phyloP scores from a whole-genome alignment of 1,140 invertebrate genomes.

The Tachypleus tridentatus region DNA sequence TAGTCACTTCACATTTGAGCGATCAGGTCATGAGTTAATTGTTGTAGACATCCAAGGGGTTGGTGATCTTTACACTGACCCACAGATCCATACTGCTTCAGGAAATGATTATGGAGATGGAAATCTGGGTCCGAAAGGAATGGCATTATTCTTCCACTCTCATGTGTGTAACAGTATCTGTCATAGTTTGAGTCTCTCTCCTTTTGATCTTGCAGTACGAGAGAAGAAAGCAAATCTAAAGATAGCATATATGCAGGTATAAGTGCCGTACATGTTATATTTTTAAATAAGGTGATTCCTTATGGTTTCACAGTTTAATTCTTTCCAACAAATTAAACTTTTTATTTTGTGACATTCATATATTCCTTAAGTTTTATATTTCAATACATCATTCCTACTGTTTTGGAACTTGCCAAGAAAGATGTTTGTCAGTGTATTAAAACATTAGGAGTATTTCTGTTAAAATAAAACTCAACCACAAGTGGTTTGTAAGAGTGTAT shows the following conservation, averaged over 20 bases:
- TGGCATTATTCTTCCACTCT: conserved; percentile 49
- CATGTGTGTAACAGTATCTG: conserved; percentile 47
- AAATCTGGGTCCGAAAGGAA: conserved; percentile 45
- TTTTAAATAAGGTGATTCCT: neutral
- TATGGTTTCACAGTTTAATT: too few species aligned
- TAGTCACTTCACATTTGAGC: conserved; percentile 50
- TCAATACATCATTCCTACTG: too few species aligned
- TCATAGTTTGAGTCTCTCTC: conserved; percentile 37
- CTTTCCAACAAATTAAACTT: too few species aligned
- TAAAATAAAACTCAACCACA: too few species aligned
- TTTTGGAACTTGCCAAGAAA: too few species aligned
- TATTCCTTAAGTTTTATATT: too few species aligned
- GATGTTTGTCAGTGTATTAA: too few species aligned
- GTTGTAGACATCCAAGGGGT: conserved; percentile 51
- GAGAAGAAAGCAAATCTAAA: conserved; percentile 25
- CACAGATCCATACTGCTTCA: conserved; percentile 45
- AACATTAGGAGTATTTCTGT: too few species aligned
- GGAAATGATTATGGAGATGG: conserved; percentile 44
- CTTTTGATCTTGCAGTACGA: conserved; percentile 40
- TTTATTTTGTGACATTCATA: too few species aligned
- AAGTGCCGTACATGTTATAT: neutral
- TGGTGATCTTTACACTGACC: conserved; percentile 50
- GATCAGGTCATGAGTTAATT: conserved; percentile 46
- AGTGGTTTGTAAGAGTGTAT: too few species aligned
- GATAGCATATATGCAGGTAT: too few species aligned